Percentiles rank a stretch among this genome's conserved stretches.
phyloP scores from a whole-genome alignment of 2,113 vertebrate species.

The Neodon shergylaensis region DNA sequence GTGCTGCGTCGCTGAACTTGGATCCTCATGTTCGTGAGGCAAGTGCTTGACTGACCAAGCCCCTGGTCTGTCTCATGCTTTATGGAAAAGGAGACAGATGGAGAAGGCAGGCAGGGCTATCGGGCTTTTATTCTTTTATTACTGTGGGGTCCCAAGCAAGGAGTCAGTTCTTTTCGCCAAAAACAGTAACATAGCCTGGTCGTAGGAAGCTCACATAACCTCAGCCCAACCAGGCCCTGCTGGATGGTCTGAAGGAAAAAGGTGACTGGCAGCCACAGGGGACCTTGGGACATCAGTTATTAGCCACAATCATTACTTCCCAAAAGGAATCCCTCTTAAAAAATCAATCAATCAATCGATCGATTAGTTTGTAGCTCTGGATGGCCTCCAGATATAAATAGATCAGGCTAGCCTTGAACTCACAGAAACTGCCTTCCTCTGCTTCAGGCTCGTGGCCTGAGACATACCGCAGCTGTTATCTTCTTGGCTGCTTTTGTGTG shows the following conservation, averaged over 20 bases:
- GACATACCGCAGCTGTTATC: neutral
- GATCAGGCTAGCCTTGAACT: neutral
- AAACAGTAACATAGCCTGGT: neutral
- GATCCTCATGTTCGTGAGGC: neutral
- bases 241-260: neutral
- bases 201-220: neutral
- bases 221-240: neutral
- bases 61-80: neutral
- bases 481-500: neutral
- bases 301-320: neutral
- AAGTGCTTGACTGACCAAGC: too few relatives aligned
- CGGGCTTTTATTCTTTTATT: neutral
- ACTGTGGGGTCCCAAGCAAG: neutral
- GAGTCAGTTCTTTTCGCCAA: neutral
- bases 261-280: neutral
- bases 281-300: neutral
- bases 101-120: neutral
- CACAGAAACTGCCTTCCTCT: neutral
- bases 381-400: neutral
- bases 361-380: neutral
- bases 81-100: neutral
- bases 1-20: neutral
- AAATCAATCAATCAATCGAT: neutral
- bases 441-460: neutral
- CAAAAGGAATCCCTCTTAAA: neutral